Base-by-base conservation (phyloP, 2,113 vertebrate genomes). In the Onychostruthus taczanowskii region DNA sequence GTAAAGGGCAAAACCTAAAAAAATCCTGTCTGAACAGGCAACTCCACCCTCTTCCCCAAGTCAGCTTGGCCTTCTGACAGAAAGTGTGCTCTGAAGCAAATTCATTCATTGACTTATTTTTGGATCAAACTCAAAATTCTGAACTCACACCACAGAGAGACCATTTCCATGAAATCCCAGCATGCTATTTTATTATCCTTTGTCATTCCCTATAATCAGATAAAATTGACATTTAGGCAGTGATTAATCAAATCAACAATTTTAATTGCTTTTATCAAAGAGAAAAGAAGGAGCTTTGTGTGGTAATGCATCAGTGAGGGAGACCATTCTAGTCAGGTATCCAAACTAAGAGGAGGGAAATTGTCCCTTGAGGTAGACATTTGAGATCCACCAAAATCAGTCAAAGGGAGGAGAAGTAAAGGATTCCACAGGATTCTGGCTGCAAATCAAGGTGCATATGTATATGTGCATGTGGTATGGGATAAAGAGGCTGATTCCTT, bases 1-100 rank as follows among this genome's bases (percentile, higher is more conserved):
- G 98, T 97, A 98, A 98, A 98, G 97, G 98, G 98, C 97, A 98
- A 97, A 97, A 97, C 92, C 97, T 97, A 97, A 98, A 98, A 94
- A 94, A 98, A 97, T 98, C 97, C 93, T 97, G 97, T 98, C 98
- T 98, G 98, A 98, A 97, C 97, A 98, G 96, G 97, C 98, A 95
- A 79, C 97, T 97, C 98, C 97, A 97, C 98, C 97, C 97, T 96
- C 96, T 97, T 97, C 96, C 96, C 91, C 95, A 96, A 98, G 98
- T 97, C 97, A 98, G 92, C 95, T 98, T 98, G 98, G 98, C 98
- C 95, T 93, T 52, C 16, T 97, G 98, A 98, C 98, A 98, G 96
- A 98, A 98, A 98, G 89, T 83, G 89, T 96, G 96, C 97, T 97
- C 97, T 97, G 94, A 98, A 97, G 97, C 96, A 96, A 97, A 98